Percentiles rank a stretch among this genome's conserved stretches.
Evolutionary conservation across 2,888 invertebrate species (phyloP).

Genomic region (Cosmia trapezina): DNA sequence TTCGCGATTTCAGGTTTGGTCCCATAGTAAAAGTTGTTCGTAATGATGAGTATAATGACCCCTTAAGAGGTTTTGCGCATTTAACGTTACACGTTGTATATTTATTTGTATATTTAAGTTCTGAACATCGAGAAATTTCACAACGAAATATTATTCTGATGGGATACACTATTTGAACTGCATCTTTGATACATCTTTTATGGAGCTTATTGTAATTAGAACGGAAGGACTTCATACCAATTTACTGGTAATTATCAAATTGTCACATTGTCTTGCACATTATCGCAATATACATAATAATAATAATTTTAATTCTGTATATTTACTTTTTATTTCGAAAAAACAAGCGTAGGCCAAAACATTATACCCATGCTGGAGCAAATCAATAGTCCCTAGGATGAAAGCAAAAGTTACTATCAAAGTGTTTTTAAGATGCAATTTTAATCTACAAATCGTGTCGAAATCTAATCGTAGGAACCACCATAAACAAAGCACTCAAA

Average conservation of each 20-base stretch:
- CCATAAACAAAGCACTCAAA: neutral
- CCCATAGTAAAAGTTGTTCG: too few species aligned
- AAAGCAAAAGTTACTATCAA: neutral
- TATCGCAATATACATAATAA: neutral
- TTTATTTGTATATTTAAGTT: too few species aligned
- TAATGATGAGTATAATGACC: too few species aligned
- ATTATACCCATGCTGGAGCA: neutral
- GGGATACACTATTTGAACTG: neutral
- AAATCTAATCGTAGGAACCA: neutral
- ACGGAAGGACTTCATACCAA: neutral
- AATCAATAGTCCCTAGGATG: neutral
- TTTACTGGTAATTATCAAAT: neutral
- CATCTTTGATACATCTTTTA: neutral
- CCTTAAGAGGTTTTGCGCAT: too few species aligned
- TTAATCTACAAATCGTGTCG: neutral
- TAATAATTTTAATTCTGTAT: neutral
- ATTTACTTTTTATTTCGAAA: neutral
- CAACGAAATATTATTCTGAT: neutral
- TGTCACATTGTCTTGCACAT: neutral
- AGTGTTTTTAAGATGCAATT: neutral
- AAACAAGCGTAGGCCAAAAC: neutral
- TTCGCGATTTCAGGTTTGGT: too few species aligned
- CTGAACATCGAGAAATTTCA: neutral
- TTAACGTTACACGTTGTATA: too few species aligned
- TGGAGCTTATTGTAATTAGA: neutral